Evolutionary conservation across 2,888 invertebrate genomes (phyloP).

Genomic region (Ectemnius continuus): DNA sequence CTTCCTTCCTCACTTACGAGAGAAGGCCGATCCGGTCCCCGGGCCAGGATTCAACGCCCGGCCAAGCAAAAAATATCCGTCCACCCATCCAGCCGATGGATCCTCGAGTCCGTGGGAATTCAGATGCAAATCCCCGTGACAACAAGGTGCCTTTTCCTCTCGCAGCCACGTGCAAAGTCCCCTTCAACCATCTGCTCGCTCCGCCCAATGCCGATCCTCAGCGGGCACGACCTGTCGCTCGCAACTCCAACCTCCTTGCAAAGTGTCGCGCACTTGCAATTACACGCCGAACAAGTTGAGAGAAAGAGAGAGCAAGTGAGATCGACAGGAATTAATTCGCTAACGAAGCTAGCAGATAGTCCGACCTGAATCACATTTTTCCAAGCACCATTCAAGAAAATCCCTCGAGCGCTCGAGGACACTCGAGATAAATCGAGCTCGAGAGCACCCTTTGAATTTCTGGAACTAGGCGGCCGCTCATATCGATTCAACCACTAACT

Average conservation of each 20-base stretch:
- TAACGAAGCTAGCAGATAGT: no score
- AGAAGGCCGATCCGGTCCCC: conserved; percentile 19
- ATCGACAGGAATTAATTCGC: no score
- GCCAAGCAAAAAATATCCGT: conserved; percentile 53
- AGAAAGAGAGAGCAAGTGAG: no score
- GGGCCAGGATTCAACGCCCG: conserved; percentile 9
- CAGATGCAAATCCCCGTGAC: conserved; percentile 59
- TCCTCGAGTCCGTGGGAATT: conserved; percentile 54
- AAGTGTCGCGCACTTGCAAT: no score
- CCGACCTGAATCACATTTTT: no score
- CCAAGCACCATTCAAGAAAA: no score
- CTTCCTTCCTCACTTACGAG: conserved; percentile 40
- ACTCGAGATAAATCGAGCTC: no score
- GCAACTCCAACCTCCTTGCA: not conserved
- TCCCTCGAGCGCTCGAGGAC: no score
- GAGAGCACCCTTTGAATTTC: no score
- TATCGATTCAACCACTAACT: not conserved
- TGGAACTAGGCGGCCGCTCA: no score
- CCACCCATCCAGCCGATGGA: conserved; percentile 12
- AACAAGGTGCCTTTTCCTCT: conserved; percentile 46
- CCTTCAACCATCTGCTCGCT: conserved; percentile 37
- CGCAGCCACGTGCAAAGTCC: conserved; percentile 29
- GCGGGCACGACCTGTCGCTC: conserved; percentile 14
- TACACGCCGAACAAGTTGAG: no score
- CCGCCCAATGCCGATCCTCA: conserved; percentile 32